These are phyloP conservation scores for Montifringilla adamsi DNA, from an alignment of 2,113 vertebrate genomes.

Conservation along the genomic window DNA sequence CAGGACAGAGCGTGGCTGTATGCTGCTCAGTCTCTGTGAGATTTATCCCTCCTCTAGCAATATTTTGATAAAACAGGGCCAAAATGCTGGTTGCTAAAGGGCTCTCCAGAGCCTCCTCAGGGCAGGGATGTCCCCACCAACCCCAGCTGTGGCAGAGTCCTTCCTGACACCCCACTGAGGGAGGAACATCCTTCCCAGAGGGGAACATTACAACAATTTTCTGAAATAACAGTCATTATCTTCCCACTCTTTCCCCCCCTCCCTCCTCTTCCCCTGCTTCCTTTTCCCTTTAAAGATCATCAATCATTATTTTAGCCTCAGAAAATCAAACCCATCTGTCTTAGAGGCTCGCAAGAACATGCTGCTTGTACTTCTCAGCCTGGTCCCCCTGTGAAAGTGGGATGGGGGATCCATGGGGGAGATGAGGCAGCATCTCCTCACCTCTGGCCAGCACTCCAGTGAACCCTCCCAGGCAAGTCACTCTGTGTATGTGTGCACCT, in stretches of 20 bases:
- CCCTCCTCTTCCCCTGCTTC: background rate
- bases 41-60: background rate
- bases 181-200: background rate
- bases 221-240: slow-evolving; percentile 34
- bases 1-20: background rate
- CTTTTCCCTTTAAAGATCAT: slow-evolving; percentile 43
- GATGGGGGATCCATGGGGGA: background rate
- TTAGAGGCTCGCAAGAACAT: background rate
- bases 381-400: too few species aligned
- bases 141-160: background rate
- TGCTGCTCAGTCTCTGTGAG: background rate
- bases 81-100: background rate
- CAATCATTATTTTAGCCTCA: slow-evolving; percentile 50
- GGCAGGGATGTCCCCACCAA: background rate
- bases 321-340: slow-evolving; percentile 51
- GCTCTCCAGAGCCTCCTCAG: background rate
- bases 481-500: background rate
- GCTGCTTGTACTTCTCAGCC: background rate
- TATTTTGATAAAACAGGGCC: background rate
- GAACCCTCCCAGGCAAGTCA: background rate
- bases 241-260: background rate
- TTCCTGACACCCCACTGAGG: accelerated
- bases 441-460: accelerated
- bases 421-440: background rate
- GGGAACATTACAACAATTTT: background rate